Percentiles rank a stretch among this genome's conserved stretches.
phyloP scores from a whole-genome alignment of 2,113 vertebrate species.

The Phoenicopterus ruber region DNA sequence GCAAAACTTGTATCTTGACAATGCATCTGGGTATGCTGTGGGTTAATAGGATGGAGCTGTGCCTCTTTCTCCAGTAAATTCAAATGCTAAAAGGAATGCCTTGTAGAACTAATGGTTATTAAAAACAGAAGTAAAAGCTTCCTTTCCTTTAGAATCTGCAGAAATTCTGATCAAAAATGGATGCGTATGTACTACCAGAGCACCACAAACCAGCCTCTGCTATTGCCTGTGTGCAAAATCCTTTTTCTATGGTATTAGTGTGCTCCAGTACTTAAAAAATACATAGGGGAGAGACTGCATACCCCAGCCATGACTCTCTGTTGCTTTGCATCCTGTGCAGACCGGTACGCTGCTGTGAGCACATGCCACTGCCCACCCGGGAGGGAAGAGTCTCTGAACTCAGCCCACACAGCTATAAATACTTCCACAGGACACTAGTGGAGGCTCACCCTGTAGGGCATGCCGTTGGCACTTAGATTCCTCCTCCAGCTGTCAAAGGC shows the following conservation, averaged over 20 bases:
- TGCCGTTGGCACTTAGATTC: neutral
- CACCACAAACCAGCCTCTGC: neutral
- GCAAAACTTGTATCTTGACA: neutral
- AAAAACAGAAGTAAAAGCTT: neutral
- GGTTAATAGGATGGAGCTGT: neutral
- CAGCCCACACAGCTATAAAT: neutral
- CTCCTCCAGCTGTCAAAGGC: neutral
- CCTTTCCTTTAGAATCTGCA: neutral
- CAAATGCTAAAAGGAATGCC: neutral
- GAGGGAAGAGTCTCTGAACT: neutral
- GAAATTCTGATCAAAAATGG: neutral
- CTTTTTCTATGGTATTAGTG: neutral
- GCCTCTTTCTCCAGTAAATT: neutral
- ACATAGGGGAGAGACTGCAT: neutral
- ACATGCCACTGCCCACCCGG: accelerated
- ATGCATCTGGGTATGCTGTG: neutral
- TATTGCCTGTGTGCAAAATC: neutral
- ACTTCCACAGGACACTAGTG: neutral
- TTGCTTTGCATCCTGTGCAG: neutral
- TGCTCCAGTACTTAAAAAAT: neutral
- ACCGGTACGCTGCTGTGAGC: neutral
- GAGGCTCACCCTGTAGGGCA: neutral
- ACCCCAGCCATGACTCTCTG: neutral
- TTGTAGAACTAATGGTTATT: neutral
- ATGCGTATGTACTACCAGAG: neutral